phyloP scores from a whole-genome alignment of 2,888 invertebrate genomes.

The Calliopum simillimum region DNA sequence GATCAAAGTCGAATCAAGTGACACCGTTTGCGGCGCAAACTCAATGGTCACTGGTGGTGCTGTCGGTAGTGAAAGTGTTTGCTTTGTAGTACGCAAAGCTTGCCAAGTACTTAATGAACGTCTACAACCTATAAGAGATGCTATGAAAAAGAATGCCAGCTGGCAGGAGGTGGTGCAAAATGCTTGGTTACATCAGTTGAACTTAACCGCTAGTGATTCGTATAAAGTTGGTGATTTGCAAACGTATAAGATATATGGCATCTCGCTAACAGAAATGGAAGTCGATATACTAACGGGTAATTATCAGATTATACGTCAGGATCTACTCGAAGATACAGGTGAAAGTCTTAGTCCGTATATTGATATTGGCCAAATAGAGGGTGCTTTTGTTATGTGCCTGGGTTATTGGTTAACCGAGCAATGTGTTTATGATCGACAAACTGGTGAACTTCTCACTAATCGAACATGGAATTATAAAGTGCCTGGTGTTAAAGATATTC shows the following conservation, averaged over 20 bases:
- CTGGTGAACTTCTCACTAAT: conserved; percentile 76
- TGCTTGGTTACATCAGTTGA: conserved; percentile 69
- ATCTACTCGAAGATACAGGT: conserved; percentile 79
- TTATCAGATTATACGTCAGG: conserved; percentile 74
- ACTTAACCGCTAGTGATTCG: conserved; percentile 73
- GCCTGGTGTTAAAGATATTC: conserved; percentile 81
- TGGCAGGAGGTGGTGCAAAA: conserved; percentile 72
- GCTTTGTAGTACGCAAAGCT: conserved; percentile 71
- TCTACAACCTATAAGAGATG: conserved; percentile 69
- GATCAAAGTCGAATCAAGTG: conserved; percentile 75
- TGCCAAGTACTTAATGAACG: conserved; percentile 73
- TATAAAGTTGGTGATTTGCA: conserved; percentile 69
- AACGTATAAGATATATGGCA: conserved; percentile 74
- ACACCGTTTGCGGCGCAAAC: conserved; percentile 75
- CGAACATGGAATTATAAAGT: conserved; percentile 85
- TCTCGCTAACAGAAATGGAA: conserved; percentile 76
- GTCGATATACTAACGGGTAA: conserved; percentile 84
- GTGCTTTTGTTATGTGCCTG: conserved; percentile 79
- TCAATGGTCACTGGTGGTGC: conserved; percentile 76
- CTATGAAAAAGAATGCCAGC: conserved; percentile 47
- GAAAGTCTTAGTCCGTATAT: conserved; percentile 77
- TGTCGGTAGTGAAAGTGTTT: conserved; percentile 75
- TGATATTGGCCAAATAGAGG: conserved; percentile 81
- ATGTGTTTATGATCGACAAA: conserved; percentile 72
- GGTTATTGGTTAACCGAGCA: conserved; percentile 83